Evolutionary conservation across 2,797 vertebrate genomes (phyloP), one percentile per base, ranked within the genome.

Genomic region (Acipenser ruthenus): DNA sequence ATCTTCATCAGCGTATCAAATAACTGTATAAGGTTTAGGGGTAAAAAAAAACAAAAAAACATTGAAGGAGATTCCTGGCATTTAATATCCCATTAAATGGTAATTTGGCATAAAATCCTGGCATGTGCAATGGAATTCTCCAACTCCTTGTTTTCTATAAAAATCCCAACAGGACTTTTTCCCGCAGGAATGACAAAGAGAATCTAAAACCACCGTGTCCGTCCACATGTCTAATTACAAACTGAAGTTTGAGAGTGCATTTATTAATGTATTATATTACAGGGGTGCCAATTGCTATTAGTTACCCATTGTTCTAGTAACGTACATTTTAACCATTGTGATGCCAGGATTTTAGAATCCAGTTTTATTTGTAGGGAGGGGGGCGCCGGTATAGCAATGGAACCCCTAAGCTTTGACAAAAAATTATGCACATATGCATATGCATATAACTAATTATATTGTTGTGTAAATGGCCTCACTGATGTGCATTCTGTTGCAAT

Each of bases 11-110:
- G 37, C 37, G 37, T 79, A 80, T 81, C 65, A 55, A 79, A 83
- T 71, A 76, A 72, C 37, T 60, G 80, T 84, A 84, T 82, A 80
- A 80, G 78, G 80, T 77, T 73, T 73, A 9, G 75, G 73, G 75
- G 73, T 18, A 18, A 18, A 68, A 79, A 74, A 81, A 86, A 86
- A 37, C n/a, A n/a, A 80, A 71, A 83, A 85, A 88, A 84, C 78
- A 85, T 66, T 68, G 72, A 68, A 76, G 72, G 77, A 86, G 81
- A 91, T 89, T 88, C 85, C 86, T 87, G 82, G 81, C 81, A 86
- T 86, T 88, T 87, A 88, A 89, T 89, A 88, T 86, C 78, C 85
- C 82, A 90, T 90, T 92, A 91, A 94, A 89, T 80, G 80, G 87
- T 88, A 85, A 90, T 92, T 93, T 92, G 87, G 86, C 89, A 89